Evolutionary conservation across 2,797 vertebrate genomes (phyloP).

Genomic region (Acanthurus leucopareius): DNA sequence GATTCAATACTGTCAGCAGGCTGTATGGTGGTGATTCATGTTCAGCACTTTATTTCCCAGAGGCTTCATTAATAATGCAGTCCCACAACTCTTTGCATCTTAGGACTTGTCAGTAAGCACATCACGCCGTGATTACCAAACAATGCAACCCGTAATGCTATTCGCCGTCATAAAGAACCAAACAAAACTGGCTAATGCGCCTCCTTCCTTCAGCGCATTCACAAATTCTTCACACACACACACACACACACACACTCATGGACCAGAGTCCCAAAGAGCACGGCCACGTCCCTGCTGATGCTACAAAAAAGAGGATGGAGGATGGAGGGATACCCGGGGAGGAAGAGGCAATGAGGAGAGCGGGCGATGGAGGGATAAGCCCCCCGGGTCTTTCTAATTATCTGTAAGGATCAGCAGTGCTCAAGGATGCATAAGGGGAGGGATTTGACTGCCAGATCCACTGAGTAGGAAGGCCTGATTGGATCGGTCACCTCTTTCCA

Average conservation of each 20-base stretch:
- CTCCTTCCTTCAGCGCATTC: conserved; percentile 6
- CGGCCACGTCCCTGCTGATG: conserved; percentile 71
- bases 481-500: conserved; percentile 71
- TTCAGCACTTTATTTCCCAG: conserved; percentile 60
- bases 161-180: conserved; percentile 24
- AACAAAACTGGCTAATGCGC: conserved; percentile 44
- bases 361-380: conserved; percentile 58
- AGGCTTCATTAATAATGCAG: conserved; percentile 75
- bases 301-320: conserved; percentile 59
- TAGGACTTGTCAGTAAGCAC: conserved; percentile 45
- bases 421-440: conserved; percentile 75
- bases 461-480: conserved; percentile 69
- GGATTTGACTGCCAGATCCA: conserved; percentile 75
- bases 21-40: conserved; percentile 56
- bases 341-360: conserved; percentile 50
- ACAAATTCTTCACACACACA: conserved; percentile 14
- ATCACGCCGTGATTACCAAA: conserved; percentile 62
- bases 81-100: conserved; percentile 65
- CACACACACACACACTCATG: conserved; percentile 16
- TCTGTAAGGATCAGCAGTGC: conserved; percentile 80
- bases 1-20: conserved; percentile 58
- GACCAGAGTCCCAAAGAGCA: conserved; percentile 25
- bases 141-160: conserved; percentile 29
- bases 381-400: conserved; percentile 79
- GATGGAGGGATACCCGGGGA: conserved; percentile 12